Evolutionary conservation across 2,113 vertebrate species (phyloP), one percentile per base, ranked within the genome.

Genomic region (Carollia perspicillata): DNA sequence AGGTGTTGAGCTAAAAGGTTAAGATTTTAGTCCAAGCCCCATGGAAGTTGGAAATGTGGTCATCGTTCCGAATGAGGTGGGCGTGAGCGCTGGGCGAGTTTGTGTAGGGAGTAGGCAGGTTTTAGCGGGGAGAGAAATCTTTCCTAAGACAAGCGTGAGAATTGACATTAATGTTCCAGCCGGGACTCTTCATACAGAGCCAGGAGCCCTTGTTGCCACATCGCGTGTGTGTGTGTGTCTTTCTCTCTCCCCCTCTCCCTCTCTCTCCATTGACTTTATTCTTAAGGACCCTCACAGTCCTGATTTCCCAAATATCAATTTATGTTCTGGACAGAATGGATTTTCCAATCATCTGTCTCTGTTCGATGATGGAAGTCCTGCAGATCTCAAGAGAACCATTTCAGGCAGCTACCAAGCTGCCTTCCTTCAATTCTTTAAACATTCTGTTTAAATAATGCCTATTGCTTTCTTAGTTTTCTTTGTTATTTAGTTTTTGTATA

Each of bases 401-500:
- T 78, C 44, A 85, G 8, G 22, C 26, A 55, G 10, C 42, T 77
- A 55, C 60, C 77, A 93, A 58, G 40, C 11, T 75, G 4, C 90
- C 58, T 85, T 87, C 72, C 35, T 75, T 91, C 51, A 30, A 8
- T 74, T 95, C 55, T 84, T 93, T 60, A 63, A 95, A 47, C 53
- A 53, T 10, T 75, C 37, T 79, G 42, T 75, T 72, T 91, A 65
- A 79, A 68, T 44, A 47, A 44, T 74, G 30, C 55, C 86, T 30
- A 6, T 74, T 84, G 51, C n/a, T 90, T 94, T 84, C n/a, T 58
- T 93, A 68, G 69, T 89, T 79, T 84, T 85, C 33, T 90, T 55
- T 81, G 42, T 81, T 72, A 66, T 8, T 60, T 88, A 91, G 66
- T 84, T 28, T 89, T 83, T 80, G 51, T 58, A 20, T 51, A 55